Conservation (phyloP, 53 echinoderm and acorn worm species). For the Actinopyga echinites region DNA sequence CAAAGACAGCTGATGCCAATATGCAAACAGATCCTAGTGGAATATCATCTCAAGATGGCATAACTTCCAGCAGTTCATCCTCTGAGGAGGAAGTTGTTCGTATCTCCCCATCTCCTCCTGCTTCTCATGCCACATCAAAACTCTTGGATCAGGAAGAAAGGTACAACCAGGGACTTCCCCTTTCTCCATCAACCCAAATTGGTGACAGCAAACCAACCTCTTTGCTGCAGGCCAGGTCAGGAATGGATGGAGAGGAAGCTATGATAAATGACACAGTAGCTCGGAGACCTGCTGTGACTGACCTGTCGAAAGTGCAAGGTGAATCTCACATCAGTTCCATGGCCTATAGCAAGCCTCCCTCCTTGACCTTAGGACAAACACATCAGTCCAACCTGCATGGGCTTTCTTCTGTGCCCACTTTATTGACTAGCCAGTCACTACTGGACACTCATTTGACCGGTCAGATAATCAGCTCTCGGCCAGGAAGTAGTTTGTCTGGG, state of each 20-base stretch:
- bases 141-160: not conserved
- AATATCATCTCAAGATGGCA: not conserved
- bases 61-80: not conserved
- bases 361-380: not conserved
- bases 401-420: not conserved
- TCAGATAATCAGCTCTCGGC: not conserved
- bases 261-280: not conserved
- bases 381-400: not conserved
- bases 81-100: conserved; percentile 16
- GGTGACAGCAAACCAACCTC: not conserved
- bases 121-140: not conserved
- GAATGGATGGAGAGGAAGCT: conserved; percentile 28
- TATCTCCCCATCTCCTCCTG: not conserved
- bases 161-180: not conserved
- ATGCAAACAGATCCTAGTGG: not conserved
- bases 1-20: not conserved
- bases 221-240: not conserved
- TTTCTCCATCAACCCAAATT: not conserved
- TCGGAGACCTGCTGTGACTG: not conserved
- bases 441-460: not conserved
- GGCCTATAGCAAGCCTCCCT: not conserved
- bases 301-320: not conserved
- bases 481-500: conserved; percentile 18
- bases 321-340: not conserved
- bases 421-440: conserved; percentile 7